Evolutionary conservation across 1,140 invertebrate species (phyloP).

Genomic region (Ceratina japonica): DNA sequence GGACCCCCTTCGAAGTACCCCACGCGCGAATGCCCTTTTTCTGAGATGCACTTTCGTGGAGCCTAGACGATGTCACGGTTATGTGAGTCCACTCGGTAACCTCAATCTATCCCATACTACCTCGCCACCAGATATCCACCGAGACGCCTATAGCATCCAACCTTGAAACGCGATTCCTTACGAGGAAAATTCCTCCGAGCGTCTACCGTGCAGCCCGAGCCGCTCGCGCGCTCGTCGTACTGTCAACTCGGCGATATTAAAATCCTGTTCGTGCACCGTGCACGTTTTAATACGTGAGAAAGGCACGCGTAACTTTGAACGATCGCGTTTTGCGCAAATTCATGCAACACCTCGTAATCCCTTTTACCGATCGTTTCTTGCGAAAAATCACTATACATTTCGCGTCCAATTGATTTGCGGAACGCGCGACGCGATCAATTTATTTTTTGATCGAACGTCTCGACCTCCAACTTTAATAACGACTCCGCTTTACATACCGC

Average conservation of each 20-base stretch:
- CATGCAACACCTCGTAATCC: constrained; percentile 23
- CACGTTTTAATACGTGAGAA: neutral
- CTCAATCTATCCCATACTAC: constrained; percentile 64
- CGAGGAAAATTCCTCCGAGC: neutral
- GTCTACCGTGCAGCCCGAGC: neutral
- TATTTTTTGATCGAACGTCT: neutral
- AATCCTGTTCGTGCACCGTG: neutral
- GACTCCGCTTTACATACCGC: neutral
- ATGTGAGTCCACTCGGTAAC: constrained; percentile 64
- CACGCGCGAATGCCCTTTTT: neutral
- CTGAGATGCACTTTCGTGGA: neutral
- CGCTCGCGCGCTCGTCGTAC: neutral
- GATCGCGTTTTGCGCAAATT: constrained; percentile 28
- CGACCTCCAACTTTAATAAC: neutral
- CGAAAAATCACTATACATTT: no score
- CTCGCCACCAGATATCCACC: constrained; percentile 24
- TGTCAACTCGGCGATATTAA: neutral
- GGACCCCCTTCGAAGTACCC: neutral
- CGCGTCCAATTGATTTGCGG: no score
- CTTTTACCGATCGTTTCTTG: neutral
- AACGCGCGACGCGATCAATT: neutral
- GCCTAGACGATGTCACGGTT: constrained; percentile 47
- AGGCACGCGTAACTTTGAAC: neutral
- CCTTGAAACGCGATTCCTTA: constrained; percentile 50
- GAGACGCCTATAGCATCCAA: constrained; percentile 44